Percentiles rank a stretch among this genome's conserved stretches.
These are phyloP conservation scores for Allolobophora icterica DNA, from an alignment of 2,888 invertebrate genomes.

Conservation along the genomic window DNA sequence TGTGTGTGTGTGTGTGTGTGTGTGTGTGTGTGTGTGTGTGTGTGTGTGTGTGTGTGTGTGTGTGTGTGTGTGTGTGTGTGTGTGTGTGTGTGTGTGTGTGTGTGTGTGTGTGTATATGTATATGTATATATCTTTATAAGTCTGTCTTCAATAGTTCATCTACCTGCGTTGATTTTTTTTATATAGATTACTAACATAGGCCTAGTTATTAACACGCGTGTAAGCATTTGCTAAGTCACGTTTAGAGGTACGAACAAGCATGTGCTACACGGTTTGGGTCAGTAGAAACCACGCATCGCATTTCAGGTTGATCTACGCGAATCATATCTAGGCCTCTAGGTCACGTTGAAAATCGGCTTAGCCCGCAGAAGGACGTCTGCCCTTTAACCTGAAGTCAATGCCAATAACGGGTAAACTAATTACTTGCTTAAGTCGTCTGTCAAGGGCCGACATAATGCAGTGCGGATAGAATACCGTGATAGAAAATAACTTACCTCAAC, in stretches of 20 bases:
- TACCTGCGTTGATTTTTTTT: neutral
- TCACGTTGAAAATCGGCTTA: neutral
- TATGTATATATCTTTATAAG: too few species aligned
- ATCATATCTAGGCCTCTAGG: neutral
- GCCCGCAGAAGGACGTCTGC: too few species aligned
- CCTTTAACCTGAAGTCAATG: neutral
- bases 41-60: too few species aligned
- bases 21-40: too few species aligned
- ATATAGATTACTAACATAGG: neutral
- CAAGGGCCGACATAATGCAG: neutral
- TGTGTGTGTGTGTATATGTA: too few species aligned
- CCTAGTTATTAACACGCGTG: neutral
- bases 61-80: too few species aligned
- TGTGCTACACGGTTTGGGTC: neutral
- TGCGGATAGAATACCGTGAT: too few species aligned
- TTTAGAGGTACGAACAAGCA: neutral
- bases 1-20: too few species aligned
- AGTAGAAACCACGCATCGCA: too few species aligned
- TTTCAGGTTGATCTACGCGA: neutral
- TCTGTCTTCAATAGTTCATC: too few species aligned
- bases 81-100: too few species aligned
- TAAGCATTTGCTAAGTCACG: neutral
- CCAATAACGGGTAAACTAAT: neutral
- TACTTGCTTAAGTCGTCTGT: neutral
- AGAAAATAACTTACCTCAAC: neutral